Evolutionary conservation across 1,140 invertebrate genomes (phyloP), one percentile per base, ranked within the genome.

Genomic region (Dendroctonus ponderosae): DNA sequence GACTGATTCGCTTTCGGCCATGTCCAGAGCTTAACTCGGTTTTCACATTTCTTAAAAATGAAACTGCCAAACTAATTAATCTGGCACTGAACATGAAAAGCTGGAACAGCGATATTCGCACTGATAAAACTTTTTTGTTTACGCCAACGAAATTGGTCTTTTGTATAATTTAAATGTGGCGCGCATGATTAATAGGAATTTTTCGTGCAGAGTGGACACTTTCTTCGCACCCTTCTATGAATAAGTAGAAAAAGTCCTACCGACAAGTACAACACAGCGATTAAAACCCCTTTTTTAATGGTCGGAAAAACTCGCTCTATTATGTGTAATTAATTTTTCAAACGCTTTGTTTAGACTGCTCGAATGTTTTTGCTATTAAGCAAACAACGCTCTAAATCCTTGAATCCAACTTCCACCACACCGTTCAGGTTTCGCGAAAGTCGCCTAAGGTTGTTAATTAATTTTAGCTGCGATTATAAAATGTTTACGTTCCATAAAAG

Each of bases 51-150:
- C n/a, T n/a, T n/a, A n/a, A n/a, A n/a, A n/a, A n/a, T n/a, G n/a
- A n/a, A n/a, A n/a, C n/a, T n/a, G n/a, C n/a, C n/a, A 46, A 51
- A 51, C 50, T 15, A 15, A 51, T 51, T 51, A 51, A 51, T 51
- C 50, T 11, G n/a, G 50, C 50, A 51, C 26, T 8, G 8, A 46
- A 51, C 11, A 15, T 51, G 52, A 54, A 54, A 54, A 58, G 37
- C 52, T 40, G 9, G n/a, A 58, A 43, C 56, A 15, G 12, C 44
- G n/a, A 58, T 39, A 60, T 60, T 11, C 8, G 37, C 14, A 14
- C 15, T n/a, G 43, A 60, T 60, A 60, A 49, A 60, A 60, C 58
- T 60, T 60, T 60, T 60, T 60, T 60, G 58, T 60, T 60, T 60
- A 26, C 50, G 58, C 58, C 39, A 49, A 60, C 48, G 58, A 60